A percentile compares a stretch with the other conserved stretches of the same genome.
These are phyloP conservation scores for Acipenser ruthenus DNA, from an alignment of 2,797 vertebrate genomes.

Conservation along the genomic window DNA sequence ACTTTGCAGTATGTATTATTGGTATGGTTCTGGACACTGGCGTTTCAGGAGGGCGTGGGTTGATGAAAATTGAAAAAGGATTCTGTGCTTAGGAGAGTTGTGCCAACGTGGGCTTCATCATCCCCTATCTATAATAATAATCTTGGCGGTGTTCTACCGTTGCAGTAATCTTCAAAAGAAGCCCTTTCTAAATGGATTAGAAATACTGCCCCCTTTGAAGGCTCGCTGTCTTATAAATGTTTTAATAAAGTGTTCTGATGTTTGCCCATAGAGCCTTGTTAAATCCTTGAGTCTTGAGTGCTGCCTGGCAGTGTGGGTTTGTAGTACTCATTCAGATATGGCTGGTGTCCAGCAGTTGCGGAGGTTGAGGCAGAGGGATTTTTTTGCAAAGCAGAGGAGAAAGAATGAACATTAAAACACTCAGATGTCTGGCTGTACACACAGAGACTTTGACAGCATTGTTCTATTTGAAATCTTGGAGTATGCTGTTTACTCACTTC, in stretches of 20 bases:
- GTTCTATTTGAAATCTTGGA: too few species aligned
- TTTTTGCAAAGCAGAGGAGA: conserved; percentile 16
- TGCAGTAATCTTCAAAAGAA: background rate
- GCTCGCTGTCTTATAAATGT: conserved; percentile 49
- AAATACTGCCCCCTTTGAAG: conserved; percentile 32
- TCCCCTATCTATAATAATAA: background rate
- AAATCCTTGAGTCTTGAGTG: conserved; percentile 29
- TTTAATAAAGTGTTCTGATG: conserved; percentile 45
- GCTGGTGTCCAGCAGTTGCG: conserved; percentile 48
- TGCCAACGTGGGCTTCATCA: background rate
- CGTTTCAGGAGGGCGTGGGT: too few species aligned
- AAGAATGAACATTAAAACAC: conserved; percentile 43
- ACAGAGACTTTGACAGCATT: background rate
- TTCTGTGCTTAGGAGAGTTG: too few species aligned
- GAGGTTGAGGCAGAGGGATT: conserved; percentile 32
- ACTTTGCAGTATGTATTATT: too few species aligned
- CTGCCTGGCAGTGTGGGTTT: conserved; percentile 13
- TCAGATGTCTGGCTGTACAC: conserved; percentile 34
- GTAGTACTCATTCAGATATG: background rate
- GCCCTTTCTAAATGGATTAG: conserved; percentile 35
- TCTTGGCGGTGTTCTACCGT: conserved; percentile 12
- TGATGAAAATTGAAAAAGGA: too few species aligned
- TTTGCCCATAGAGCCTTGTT: conserved; percentile 36
- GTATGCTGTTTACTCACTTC: too few species aligned
- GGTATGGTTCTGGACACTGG: too few species aligned